Conservation (phyloP, 2,888 invertebrate species). For the Helobdella robusta region DNA sequence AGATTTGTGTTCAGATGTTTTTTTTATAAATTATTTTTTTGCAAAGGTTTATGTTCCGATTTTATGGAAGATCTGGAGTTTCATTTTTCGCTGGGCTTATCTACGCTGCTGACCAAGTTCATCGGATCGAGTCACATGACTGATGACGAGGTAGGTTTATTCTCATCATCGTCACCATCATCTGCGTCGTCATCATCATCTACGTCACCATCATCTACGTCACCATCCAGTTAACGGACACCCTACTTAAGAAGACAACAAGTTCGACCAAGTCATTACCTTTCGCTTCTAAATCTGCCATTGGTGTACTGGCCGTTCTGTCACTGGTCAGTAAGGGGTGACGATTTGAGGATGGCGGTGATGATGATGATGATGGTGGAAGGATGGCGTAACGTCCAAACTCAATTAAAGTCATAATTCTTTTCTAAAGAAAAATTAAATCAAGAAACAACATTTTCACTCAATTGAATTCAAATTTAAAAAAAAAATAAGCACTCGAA, state of each 20-base stretch:
- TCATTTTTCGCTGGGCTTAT: constrained; percentile 49
- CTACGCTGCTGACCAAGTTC: constrained; percentile 73
- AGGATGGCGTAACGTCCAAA: no score
- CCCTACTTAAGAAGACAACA: neutral
- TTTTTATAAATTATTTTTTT: neutral
- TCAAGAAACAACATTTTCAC: no score
- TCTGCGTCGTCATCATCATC: neutral
- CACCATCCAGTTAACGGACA: no score
- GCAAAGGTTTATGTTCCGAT: constrained; percentile 44
- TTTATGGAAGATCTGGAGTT: constrained; percentile 92
- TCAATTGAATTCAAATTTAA: no score
- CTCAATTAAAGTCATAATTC: no score
- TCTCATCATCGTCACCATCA: neutral
- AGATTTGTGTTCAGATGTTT: no score
- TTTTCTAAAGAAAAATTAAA: no score
- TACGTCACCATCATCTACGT: no score
- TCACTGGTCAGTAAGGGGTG: constrained; percentile 78
- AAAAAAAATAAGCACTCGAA: neutral
- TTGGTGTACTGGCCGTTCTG: constrained; percentile 83
- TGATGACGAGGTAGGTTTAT: constrained; percentile 2
- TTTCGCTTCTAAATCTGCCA: constrained; percentile 80
- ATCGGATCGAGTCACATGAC: constrained; percentile 39
- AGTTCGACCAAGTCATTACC: constrained; percentile 56
- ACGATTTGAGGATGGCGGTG: no score
- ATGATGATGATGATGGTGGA: no score